These are phyloP conservation scores for Neodontobutis hainanensis DNA, from an alignment of 2,113 vertebrate genomes.

Conservation along the genomic window DNA sequence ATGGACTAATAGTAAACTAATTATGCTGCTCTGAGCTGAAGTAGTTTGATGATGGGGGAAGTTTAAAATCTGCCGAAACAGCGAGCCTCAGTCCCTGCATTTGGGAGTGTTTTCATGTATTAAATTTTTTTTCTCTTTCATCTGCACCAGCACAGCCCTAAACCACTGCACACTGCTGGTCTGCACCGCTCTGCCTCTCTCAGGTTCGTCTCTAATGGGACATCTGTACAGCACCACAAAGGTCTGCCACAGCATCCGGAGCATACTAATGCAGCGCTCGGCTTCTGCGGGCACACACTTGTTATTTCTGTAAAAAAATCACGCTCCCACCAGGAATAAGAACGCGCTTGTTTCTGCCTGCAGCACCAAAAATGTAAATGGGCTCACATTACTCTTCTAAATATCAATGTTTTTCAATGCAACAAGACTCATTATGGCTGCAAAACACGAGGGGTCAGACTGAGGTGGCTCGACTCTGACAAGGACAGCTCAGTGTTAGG, in stretches of 20 bases:
- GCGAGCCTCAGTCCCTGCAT: background rate
- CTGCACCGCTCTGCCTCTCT: background rate
- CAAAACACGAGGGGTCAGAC: background rate
- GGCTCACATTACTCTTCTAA: constrained; percentile 19
- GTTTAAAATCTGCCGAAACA: background rate
- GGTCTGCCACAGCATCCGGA: constrained; percentile 14
- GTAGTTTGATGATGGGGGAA: background rate
- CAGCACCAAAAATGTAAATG: constrained; percentile 27
- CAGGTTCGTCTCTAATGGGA: constrained; percentile 26
- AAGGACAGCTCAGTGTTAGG: too few species aligned
- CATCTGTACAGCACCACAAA: constrained; percentile 20
- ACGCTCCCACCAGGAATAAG: constrained; percentile 11
- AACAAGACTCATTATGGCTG: constrained; percentile 26
- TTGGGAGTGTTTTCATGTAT: background rate
- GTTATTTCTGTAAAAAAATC: constrained; percentile 15
- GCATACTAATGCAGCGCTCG: constrained; percentile 40
- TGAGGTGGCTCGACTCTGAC: background rate
- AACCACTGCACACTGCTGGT: background rate
- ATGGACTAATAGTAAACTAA: background rate
- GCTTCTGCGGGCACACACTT: background rate
- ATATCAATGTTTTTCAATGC: constrained; percentile 19
- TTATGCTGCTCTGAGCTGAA: background rate
- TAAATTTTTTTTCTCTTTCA: background rate
- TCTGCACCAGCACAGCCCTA: background rate
- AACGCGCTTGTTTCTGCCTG: constrained; percentile 7